phyloP scores from a whole-genome alignment of 2,888 invertebrate genomes.

The Hanleya hanleyi region DNA sequence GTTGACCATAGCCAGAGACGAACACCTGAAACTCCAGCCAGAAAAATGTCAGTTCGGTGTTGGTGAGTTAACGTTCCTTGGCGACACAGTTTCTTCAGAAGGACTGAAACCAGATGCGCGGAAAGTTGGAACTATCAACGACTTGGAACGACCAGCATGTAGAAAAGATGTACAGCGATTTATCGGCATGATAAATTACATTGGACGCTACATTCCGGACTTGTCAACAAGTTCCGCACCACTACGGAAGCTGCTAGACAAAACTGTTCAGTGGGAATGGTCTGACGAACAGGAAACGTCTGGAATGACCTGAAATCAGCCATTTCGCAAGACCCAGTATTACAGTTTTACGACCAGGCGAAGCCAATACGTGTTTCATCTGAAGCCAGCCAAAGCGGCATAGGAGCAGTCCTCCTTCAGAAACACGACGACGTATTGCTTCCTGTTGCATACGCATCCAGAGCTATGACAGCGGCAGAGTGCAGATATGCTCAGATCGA shows the following conservation, averaged over 20 bases:
- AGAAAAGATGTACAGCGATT: conserved; percentile 21
- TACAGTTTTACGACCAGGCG: conserved; percentile 7
- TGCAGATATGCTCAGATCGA: conserved; percentile 40
- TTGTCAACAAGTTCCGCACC: conserved; percentile 17
- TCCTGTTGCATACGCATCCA: conserved; percentile 9
- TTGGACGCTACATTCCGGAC: conserved; percentile 11
- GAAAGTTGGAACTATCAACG: conserved; percentile 32
- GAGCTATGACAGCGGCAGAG: conserved; percentile 27
- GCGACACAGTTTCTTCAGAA: conserved; percentile 16
- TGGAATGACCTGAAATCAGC: neutral
- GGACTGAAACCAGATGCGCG: conserved; percentile 44
- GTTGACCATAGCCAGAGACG: conserved; percentile 1
- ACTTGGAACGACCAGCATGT: neutral
- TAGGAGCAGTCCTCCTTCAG: neutral
- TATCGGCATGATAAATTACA: conserved; percentile 22
- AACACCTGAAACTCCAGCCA: conserved; percentile 16
- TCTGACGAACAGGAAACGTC: conserved; percentile 4
- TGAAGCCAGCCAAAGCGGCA: neutral
- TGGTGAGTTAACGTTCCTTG: too few species aligned
- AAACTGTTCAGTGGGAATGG: conserved; percentile 9
- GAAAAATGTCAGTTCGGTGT: conserved; percentile 6
- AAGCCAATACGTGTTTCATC: neutral
- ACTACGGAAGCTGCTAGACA: conserved; percentile 13
- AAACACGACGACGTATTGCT: neutral
- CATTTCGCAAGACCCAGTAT: neutral